Evolutionary conservation across 2,888 invertebrate species (phyloP), one percentile per base, ranked within the genome.

Genomic region (Orthosia gracilis): DNA sequence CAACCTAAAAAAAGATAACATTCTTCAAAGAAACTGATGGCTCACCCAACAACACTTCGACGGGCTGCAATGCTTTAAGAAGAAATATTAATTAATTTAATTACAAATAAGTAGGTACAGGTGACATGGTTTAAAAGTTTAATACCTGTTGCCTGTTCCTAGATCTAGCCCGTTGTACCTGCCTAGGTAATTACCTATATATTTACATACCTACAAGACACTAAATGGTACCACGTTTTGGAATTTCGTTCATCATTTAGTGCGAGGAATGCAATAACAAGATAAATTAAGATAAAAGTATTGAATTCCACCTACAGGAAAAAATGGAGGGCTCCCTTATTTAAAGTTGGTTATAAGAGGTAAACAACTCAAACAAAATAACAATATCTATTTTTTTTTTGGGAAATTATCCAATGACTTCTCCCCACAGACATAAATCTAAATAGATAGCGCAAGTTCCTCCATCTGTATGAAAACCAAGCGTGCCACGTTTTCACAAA

Each of bases 21-120:
- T 81, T 58, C 67, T 59, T 49, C 11, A 49, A 7, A 15, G 5
- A 15, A 45, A 67, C 40, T 62, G 18, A 3, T 52, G 18, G 23
- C 47, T 75, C 21, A 62, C 21, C 23, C 2, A 49, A 18, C 18
- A 49, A 47, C 45, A 50, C 21, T 55, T n/a, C n/a, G n/a, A 49
- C 18, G 18, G 2, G 15, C 11, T 45, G n/a, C 69, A 69, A 49
- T 54, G 12, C 4, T 72, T 26, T 63, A 67, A 45, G 4, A 26
- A 21, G 63, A 74, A 59, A 64, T 54, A 57, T n/a, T 54, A 74
- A 75, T 80, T 74, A 83, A 68, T 61, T 74, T 75, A 75, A 81
- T 80, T 75, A 84, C 49, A 17, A 61, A 73, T 79, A 2, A 9
- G 7, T 61, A 64, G 9, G 7, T 61, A 64, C 66, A 69, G 83